Base-by-base conservation (phyloP, 2,888 invertebrate species). In the Octonoba sinensis region DNA sequence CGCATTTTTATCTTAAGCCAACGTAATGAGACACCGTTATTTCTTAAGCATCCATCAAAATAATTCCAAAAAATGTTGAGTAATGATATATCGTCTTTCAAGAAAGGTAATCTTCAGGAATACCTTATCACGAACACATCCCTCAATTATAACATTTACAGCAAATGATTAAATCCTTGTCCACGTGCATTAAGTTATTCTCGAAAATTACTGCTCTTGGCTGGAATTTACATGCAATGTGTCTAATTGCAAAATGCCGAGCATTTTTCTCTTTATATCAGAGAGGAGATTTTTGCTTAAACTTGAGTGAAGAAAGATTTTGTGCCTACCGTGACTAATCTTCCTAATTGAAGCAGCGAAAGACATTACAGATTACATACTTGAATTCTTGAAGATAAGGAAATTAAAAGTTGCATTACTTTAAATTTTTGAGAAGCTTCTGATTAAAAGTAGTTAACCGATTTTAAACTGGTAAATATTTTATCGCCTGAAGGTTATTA, bases 141-240 rank as follows among this genome's bases (percentile, higher is more conserved):
- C 69, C 69, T 70, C 62, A 69, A 76, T 69, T 76, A 76, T 76
- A 62, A 70, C 70, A 62, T 67, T 76, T 69, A 76, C 60, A 69
- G 54, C 76, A 76, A 76, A 76, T 76, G 76, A 76, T 76, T 69
- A 76, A 62, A 69, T 69, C 69, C 36, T 18, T 12, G 27, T 57
- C 27, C 59, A 60, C 51, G 47, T 62, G 54, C 62, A 62, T 62
- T 67, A 76, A 76, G 76, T 69, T 76, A 76, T 76, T 69, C 51
- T 54, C 67, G 74, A 74, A 74, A 74, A 74, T 60, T 67, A 54
- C 67, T 59, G 59, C 54, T 46, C 69, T 62, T 47, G 56, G 54
- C 47, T 60, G 51, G 62, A 62, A 62, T 76, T 69, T 69, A 62
- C 69, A 70, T 76, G 51, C 47, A 60, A 60, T 67, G 67, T 24